Evolutionary conservation across 2,113 vertebrate species (phyloP).

Genomic region (Arenaria interpres): DNA sequence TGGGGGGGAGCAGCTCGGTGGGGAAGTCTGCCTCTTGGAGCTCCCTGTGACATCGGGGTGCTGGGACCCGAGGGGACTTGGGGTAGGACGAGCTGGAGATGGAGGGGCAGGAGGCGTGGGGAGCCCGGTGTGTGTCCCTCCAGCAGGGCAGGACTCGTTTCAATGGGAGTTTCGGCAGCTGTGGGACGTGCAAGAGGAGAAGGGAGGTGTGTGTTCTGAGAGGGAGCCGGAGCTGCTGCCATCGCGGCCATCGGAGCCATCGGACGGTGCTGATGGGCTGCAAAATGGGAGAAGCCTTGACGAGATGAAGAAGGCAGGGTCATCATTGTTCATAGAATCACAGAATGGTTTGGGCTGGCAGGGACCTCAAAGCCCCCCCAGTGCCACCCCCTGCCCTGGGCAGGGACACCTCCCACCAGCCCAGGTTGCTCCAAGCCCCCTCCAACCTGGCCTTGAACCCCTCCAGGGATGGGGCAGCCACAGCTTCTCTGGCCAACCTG

Average conservation of each 20-base stretch:
- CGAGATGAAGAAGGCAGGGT: not conserved
- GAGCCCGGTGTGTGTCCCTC: fast-evolving
- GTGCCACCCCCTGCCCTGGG: no score
- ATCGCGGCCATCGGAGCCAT: not conserved
- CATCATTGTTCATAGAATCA: not conserved
- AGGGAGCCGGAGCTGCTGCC: not conserved
- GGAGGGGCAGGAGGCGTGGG: not conserved
- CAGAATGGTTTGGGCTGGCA: no score
- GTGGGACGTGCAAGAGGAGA: fast-evolving
- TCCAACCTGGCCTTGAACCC: no score
- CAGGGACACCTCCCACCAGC: no score
- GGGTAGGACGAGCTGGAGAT: not conserved
- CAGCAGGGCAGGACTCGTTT: not conserved
- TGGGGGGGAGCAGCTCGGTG: not conserved
- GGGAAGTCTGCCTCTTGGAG: not conserved
- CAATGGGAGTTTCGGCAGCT: not conserved
- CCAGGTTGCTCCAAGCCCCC: no score
- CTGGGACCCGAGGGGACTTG: not conserved
- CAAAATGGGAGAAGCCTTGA: not conserved
- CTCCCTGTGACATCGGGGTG: fast-evolving
- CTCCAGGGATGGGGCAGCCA: no score
- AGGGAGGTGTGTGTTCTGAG: not conserved
- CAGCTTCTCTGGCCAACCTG: no score
- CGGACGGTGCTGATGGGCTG: not conserved
- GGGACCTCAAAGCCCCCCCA: no score